These are phyloP conservation scores for Andrena camellia DNA, from an alignment of 2,888 invertebrate genomes.

Conservation along the genomic window DNA sequence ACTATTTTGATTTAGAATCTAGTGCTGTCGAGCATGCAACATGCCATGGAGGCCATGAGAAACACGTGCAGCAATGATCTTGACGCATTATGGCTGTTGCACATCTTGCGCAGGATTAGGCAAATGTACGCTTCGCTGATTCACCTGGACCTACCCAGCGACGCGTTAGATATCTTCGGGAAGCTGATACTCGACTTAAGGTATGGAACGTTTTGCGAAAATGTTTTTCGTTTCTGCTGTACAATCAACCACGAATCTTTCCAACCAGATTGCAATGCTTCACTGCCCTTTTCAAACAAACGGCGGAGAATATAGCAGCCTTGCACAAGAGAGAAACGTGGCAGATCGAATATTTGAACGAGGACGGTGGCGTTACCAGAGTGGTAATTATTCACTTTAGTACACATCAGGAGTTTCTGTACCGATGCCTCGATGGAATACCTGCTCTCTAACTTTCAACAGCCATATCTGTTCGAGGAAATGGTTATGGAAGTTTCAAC, in stretches of 20 bases:
- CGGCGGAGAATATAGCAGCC: conserved; percentile 91
- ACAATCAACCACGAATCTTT: conserved; percentile 28
- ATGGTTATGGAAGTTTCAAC: conserved; percentile 91
- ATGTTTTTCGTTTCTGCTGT: conserved; percentile 1
- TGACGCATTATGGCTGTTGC: conserved; percentile 90
- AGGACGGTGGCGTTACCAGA: conserved; percentile 94
- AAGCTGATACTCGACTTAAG: conserved; percentile 94
- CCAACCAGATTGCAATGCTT: conserved; percentile 90
- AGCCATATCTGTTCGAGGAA: conserved; percentile 91
- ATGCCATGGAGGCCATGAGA: conserved; percentile 86
- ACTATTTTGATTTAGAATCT: conserved; percentile 74
- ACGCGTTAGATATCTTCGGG: conserved; percentile 94
- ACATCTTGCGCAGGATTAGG: conserved; percentile 92
- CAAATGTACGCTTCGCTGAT: conserved; percentile 93
- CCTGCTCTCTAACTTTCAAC: conserved; percentile 38
- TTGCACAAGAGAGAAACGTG: conserved; percentile 93
- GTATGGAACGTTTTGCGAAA: conserved; percentile 65
- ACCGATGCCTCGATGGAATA: conserved; percentile 6
- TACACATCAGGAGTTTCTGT: not conserved
- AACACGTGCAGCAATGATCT: conserved; percentile 79
- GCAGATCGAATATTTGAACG: conserved; percentile 93
- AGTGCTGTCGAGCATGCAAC: conserved; percentile 85
- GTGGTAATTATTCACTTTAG: conserved; percentile 86
- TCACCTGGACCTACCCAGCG: conserved; percentile 94
- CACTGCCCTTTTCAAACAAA: conserved; percentile 93